Percentiles rank a stretch among this genome's conserved stretches.
Evolutionary conservation across 2,113 vertebrate genomes (phyloP).

Genomic region (Phaetusa simplex): DNA sequence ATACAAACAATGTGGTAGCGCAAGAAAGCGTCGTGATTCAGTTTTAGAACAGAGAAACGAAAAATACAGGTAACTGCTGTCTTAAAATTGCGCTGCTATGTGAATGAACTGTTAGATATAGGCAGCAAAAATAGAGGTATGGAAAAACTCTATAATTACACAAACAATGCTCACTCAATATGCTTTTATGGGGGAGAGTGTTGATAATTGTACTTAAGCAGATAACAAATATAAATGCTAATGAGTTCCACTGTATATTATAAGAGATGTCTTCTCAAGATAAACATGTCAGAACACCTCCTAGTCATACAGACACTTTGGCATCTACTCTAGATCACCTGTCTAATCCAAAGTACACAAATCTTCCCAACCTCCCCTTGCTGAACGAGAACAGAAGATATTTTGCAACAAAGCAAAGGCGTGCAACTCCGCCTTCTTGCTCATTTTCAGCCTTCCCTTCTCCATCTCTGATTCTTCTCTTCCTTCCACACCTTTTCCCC

Average conservation of each 20-base stretch:
- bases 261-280: slow-evolving; percentile 68
- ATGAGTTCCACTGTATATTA: slow-evolving; percentile 57
- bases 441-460: slow-evolving; percentile 2
- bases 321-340: slow-evolving; percentile 45
- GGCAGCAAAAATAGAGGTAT: neutral
- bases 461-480: neutral
- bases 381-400: slow-evolving; percentile 2
- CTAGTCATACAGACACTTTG: slow-evolving; percentile 47
- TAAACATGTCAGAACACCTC: slow-evolving; percentile 68
- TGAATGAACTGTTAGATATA: neutral
- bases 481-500: neutral
- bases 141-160: slow-evolving; percentile 21
- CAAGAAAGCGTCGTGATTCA: neutral
- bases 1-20: neutral
- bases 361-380: neutral
- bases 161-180: slow-evolving; percentile 26
- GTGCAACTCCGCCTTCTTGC: neutral
- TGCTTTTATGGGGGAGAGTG: slow-evolving; percentile 27
- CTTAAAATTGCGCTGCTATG: neutral
- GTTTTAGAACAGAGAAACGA: neutral
- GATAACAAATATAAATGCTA: slow-evolving; percentile 72
- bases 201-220: slow-evolving; percentile 58
- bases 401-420: slow-evolving; percentile 16
- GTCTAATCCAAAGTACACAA: slow-evolving; percentile 59
- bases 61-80: neutral